phyloP scores from a whole-genome alignment of 92 coral and sea anemone genomes.

The Zoanthus sansibaricus region DNA sequence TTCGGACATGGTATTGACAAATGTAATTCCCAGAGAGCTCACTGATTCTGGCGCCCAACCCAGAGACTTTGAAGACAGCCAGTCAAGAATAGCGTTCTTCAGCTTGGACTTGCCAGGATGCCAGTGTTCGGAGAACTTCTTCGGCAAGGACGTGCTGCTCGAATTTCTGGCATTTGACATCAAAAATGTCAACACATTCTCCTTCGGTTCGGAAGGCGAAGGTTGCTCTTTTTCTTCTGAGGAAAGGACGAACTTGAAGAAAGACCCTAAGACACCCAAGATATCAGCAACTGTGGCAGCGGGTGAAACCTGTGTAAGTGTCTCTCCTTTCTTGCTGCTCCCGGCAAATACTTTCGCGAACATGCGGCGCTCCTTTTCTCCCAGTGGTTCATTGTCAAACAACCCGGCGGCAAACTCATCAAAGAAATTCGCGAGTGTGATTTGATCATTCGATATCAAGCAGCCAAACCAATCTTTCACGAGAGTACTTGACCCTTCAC shows the following conservation, averaged over 20 bases:
- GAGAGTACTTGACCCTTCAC: background rate
- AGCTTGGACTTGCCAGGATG: conserved; percentile 30
- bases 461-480: background rate
- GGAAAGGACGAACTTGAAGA: background rate
- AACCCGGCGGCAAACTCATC: no score
- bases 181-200: background rate
- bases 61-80: conserved; percentile 37
- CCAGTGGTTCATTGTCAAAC: no score
- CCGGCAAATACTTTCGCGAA: no score
- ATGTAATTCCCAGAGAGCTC: conserved; percentile 31
- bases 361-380: no score
- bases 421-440: background rate
- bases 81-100: conserved; percentile 34
- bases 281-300: no score
- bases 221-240: conserved; percentile 26
- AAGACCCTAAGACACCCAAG: no score
- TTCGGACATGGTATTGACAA: conserved; percentile 59
- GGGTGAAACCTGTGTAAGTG: no score
- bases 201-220: conserved; percentile 18
- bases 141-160: conserved; percentile 20
- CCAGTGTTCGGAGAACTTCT: conserved; percentile 21
- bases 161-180: conserved; percentile 23
- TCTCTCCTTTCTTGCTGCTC: no score
- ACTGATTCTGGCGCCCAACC: conserved; percentile 38
- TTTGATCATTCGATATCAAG: conserved; percentile 10